phyloP scores from a whole-genome alignment of 2,797 vertebrate species.

The Miichthys miiuy region DNA sequence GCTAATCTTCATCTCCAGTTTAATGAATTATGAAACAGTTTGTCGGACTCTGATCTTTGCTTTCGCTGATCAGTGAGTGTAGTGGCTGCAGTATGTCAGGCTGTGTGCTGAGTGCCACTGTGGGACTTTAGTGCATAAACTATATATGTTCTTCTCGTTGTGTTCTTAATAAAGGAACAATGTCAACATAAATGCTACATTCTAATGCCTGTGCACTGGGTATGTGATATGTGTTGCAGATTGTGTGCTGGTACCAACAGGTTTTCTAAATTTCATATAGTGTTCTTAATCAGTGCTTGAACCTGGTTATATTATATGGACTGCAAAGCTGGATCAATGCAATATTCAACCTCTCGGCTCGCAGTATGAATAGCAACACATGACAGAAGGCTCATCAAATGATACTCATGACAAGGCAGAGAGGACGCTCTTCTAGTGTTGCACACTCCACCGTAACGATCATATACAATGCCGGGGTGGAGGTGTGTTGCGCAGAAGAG shows the following conservation, averaged over 20 bases:
- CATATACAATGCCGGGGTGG: slow-evolving; percentile 34
- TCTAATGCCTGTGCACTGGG: not conserved
- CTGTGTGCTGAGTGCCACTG: not conserved
- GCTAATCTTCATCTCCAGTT: not conserved
- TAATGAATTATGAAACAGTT: not conserved
- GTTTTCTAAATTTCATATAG: slow-evolving; percentile 7
- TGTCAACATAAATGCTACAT: not conserved
- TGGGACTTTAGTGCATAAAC: not conserved
- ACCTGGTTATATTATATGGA: slow-evolving; percentile 31
- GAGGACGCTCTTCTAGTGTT: slow-evolving; percentile 48
- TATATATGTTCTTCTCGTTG: too few relatives aligned
- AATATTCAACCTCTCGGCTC: slow-evolving; percentile 31
- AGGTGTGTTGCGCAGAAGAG: slow-evolving; percentile 59
- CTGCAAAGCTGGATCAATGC: slow-evolving; percentile 21
- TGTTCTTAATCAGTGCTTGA: slow-evolving; percentile 17
- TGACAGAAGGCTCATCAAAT: slow-evolving; percentile 38
- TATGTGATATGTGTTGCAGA: not conserved
- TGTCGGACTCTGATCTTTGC: not conserved
- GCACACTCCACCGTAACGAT: slow-evolving; percentile 50
- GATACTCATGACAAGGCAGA: slow-evolving; percentile 52
- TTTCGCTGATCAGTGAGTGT: not conserved
- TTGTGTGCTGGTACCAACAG: slow-evolving; percentile 4
- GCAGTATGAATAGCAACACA: slow-evolving; percentile 41
- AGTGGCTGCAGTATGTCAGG: not conserved
- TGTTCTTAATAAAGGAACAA: not conserved